phyloP scores from a whole-genome alignment of 2,113 vertebrate genomes.

The Etia nguti region DNA sequence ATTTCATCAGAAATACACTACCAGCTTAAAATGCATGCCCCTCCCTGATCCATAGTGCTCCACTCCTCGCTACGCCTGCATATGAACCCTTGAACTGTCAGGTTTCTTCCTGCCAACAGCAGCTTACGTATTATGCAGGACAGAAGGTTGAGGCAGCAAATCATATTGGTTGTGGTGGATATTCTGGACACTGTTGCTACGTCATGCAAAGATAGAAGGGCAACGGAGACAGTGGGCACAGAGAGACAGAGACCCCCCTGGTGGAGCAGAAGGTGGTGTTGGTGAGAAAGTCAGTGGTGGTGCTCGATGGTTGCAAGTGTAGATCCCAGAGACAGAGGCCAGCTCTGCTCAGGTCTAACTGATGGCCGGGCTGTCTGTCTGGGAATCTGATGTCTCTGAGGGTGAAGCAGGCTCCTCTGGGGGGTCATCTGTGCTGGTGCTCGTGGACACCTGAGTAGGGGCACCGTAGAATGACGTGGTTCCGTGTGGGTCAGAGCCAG shows the following conservation, averaged over 20 bases:
- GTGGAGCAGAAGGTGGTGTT: slow-evolving; percentile 29
- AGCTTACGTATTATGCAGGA: slow-evolving; percentile 66
- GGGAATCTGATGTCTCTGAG: slow-evolving; percentile 74
- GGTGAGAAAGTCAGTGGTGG: slow-evolving; percentile 42
- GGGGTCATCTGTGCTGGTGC: slow-evolving; percentile 85
- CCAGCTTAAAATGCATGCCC: slow-evolving; percentile 84
- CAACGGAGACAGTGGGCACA: slow-evolving; percentile 35
- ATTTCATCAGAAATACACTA: slow-evolving; percentile 82
- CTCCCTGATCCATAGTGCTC: slow-evolving; percentile 25
- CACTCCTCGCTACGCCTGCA: slow-evolving; percentile 58
- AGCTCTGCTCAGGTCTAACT: slow-evolving; percentile 82
- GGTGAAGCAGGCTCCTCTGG: slow-evolving; percentile 59
- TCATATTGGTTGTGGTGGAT: slow-evolving; percentile 45
- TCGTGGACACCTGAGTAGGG: slow-evolving; percentile 85
- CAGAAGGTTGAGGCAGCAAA: slow-evolving; percentile 57
- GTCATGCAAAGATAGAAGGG: slow-evolving; percentile 80
- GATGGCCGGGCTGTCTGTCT: slow-evolving; percentile 78
- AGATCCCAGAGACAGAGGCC: slow-evolving; percentile 62
- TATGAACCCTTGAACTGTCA: slow-evolving; percentile 64
- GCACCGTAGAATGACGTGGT: slow-evolving; percentile 58
- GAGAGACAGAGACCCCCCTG: slow-evolving; percentile 27
- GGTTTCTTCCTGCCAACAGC: slow-evolving; percentile 76
- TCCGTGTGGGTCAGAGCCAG: slow-evolving; percentile 55
- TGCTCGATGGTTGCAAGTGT: slow-evolving; percentile 15
- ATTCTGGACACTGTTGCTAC: slow-evolving; percentile 76